Conservation (phyloP, 2,113 vertebrate species). For the Lepus americanus region DNA sequence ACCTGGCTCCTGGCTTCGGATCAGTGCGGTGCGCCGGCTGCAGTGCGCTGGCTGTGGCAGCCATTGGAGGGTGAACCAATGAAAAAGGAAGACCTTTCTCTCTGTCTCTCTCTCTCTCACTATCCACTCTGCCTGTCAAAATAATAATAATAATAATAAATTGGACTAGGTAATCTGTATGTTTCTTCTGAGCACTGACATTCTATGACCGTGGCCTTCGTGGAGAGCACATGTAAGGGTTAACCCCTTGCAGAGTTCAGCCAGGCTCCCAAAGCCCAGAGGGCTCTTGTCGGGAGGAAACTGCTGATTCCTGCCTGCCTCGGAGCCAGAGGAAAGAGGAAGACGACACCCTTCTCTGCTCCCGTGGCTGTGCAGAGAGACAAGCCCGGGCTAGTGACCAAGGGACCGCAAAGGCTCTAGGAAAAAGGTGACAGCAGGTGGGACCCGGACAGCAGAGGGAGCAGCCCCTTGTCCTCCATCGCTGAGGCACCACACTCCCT, state of each 20-base stretch:
- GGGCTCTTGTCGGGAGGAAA: slow-evolving; percentile 79
- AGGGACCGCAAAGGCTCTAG: not conserved
- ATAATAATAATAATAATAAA: not conserved
- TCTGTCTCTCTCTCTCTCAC: too few species aligned
- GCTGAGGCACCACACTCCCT: not conserved
- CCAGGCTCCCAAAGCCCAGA: slow-evolving; percentile 47
- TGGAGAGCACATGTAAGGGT: slow-evolving; percentile 47
- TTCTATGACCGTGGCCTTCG: not conserved
- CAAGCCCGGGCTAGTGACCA: slow-evolving; percentile 70
- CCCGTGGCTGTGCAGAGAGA: slow-evolving; percentile 26
- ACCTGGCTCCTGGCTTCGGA: too few species aligned
- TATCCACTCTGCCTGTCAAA: too few species aligned
- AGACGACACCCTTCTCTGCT: slow-evolving; percentile 60
- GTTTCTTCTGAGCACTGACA: not conserved
- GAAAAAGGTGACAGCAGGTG: not conserved
- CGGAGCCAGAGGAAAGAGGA: slow-evolving; percentile 74
- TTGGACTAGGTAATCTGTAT: not conserved
- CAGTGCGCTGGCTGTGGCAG: too few species aligned
- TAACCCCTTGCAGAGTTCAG: slow-evolving; percentile 18
- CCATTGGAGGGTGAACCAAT: too few species aligned
- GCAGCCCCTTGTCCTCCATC: not conserved
- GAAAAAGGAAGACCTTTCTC: too few species aligned
- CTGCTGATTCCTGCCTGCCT: slow-evolving; percentile 78
- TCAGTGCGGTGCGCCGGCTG: too few species aligned
- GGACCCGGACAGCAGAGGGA: not conserved